phyloP scores from a whole-genome alignment of 2,888 invertebrate species.

The Agriopis aurantiaria region DNA sequence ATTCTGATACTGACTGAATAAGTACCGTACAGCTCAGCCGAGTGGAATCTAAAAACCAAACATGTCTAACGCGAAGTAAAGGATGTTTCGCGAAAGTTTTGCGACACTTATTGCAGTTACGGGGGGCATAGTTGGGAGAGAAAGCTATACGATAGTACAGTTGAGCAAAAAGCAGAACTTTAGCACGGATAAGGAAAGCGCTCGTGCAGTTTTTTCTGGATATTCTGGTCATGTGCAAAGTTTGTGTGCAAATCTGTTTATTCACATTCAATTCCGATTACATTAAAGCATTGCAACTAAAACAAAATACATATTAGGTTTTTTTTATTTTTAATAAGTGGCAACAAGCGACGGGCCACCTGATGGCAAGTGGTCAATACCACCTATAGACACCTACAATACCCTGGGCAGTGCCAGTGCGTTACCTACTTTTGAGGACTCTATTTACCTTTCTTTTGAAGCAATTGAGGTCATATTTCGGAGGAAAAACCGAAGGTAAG shows the following conservation, averaged over 20 bases:
- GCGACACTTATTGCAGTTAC: slow-evolving; percentile 76
- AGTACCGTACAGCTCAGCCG: slow-evolving; percentile 32
- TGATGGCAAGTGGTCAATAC: no score
- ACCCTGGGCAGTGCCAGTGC: no score
- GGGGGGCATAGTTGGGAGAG: slow-evolving; percentile 42
- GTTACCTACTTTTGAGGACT: no score
- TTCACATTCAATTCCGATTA: no score
- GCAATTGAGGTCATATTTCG: no score
- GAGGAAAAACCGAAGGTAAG: no score
- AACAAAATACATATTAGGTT: no score
- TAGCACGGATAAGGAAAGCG: slow-evolving; percentile 19
- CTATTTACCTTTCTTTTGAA: no score
- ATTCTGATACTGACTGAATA: slow-evolving; percentile 6
- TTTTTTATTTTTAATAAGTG: no score
- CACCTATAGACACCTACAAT: no score
- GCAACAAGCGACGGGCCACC: no score
- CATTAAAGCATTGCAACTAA: no score
- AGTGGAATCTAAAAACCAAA: slow-evolving; percentile 73
- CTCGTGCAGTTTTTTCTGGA: slow-evolving; percentile 10
- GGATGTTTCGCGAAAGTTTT: slow-evolving; percentile 73
- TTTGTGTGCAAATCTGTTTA: background rate
- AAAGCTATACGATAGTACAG: slow-evolving; percentile 39
- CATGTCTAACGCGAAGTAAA: slow-evolving; percentile 72
- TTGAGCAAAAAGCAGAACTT: slow-evolving; percentile 35
- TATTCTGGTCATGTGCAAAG: slow-evolving; percentile 3